Percentiles rank a stretch among this genome's conserved stretches.
Evolutionary conservation across 2,888 invertebrate genomes (phyloP).

Genomic region (Coleophora flavipennella): DNA sequence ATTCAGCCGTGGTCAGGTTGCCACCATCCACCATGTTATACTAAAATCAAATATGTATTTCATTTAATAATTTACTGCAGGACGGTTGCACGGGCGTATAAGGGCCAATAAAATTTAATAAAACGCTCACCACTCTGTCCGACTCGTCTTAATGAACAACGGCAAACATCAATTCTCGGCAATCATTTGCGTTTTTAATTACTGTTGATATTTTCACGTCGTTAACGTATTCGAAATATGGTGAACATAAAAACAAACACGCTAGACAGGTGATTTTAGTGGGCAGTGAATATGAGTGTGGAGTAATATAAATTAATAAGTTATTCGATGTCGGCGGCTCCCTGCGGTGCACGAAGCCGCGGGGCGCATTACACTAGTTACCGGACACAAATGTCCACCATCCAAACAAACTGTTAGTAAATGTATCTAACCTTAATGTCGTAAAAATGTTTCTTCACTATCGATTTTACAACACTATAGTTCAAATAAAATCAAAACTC

Average conservation of each 20-base stretch:
- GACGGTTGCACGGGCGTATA: conserved; percentile 27
- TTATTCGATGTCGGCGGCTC: conserved; percentile 43
- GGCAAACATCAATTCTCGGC: conserved; percentile 46
- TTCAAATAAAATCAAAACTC: no score
- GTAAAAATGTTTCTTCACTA: no score
- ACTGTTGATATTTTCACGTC: conserved; percentile 66
- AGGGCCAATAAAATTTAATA: conserved; percentile 51
- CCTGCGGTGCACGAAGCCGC: conserved; percentile 1
- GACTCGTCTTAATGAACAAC: conserved; percentile 47
- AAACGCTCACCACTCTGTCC: conserved; percentile 43
- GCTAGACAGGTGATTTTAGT: conserved; percentile 61
- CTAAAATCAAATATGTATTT: no score
- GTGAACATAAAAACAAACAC: conserved; percentile 60
- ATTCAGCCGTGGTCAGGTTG: no score
- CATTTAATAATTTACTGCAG: conserved; percentile 26
- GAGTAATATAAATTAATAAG: conserved; percentile 68
- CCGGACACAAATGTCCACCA: background rate
- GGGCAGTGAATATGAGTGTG: conserved; percentile 50
- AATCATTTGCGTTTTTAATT: conserved; percentile 63
- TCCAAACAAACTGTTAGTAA: background rate
- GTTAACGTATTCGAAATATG: conserved; percentile 56
- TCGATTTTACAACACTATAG: no score
- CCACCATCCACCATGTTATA: conserved; percentile 17
- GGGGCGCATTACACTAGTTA: background rate
- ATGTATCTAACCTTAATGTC: no score